phyloP scores from a whole-genome alignment of 2,888 invertebrate genomes.

The Hirtodrosophila cameraria region DNA sequence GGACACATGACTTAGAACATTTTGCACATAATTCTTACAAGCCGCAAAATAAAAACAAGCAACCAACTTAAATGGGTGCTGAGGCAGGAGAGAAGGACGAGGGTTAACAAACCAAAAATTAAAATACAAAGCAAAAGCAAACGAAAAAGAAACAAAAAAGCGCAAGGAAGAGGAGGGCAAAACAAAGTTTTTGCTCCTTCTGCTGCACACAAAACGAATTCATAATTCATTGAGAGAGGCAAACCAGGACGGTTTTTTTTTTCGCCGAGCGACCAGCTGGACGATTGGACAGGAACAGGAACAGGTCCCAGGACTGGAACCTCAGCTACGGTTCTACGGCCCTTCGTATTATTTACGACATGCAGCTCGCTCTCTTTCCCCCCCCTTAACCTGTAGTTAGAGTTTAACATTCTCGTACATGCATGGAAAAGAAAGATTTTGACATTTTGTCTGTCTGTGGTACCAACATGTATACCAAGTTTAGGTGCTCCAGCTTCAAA shows the following conservation, averaged over 20 bases:
- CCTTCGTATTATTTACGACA: slow-evolving; percentile 58
- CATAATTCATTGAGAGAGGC: slow-evolving; percentile 69
- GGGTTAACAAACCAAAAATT: not conserved
- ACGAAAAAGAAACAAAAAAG: slow-evolving; percentile 3
- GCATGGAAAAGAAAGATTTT: no score
- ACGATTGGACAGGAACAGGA: slow-evolving; percentile 6
- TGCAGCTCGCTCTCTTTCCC: slow-evolving; percentile 30
- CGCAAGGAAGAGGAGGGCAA: slow-evolving; percentile 1
- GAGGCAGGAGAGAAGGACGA: no score
- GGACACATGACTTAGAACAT: slow-evolving; percentile 73
- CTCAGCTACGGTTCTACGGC: slow-evolving; percentile 26
- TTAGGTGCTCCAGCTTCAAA: no score
- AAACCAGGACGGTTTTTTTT: slow-evolving; percentile 16
- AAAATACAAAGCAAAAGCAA: no score
- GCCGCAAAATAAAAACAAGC: slow-evolving; percentile 66
- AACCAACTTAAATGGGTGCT: slow-evolving; percentile 18
- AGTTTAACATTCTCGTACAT: no score
- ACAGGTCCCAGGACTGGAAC: slow-evolving; percentile 18
- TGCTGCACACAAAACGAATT: slow-evolving; percentile 65
- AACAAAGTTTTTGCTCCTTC: slow-evolving; percentile 31
- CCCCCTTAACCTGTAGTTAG: no score
- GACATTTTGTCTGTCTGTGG: no score
- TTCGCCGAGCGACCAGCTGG: not conserved
- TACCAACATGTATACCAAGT: no score
- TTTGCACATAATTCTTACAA: slow-evolving; percentile 70